phyloP scores from a whole-genome alignment of 2,113 vertebrate species.

The Eubucco bourcierii region DNA sequence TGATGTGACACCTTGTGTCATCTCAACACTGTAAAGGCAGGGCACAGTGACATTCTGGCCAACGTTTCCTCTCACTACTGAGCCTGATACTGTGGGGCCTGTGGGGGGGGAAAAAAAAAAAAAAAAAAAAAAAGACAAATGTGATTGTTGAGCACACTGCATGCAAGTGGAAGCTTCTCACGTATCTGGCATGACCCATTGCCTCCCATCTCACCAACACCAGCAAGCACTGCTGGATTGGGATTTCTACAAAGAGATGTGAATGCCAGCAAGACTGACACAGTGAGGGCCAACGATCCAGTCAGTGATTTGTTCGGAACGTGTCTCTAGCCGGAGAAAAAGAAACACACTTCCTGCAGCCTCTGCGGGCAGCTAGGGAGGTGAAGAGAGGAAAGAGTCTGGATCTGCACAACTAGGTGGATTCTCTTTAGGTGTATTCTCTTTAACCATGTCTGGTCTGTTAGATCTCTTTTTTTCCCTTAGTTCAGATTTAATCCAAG shows the following conservation, averaged over 20 bases:
- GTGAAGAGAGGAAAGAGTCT: background rate
- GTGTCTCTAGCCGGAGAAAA: background rate
- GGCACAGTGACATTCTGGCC: slow-evolving; percentile 76
- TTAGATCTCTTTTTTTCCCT: background rate
- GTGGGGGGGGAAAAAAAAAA: background rate
- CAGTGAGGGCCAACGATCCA: fast-evolving
- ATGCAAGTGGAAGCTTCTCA: background rate
- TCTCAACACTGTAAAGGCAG: slow-evolving; percentile 56
- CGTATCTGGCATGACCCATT: fast-evolving
- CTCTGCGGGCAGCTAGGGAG: background rate
- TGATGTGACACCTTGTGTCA: fast-evolving
- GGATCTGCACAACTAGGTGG: background rate
- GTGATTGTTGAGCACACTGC: background rate
- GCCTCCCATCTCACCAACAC: background rate
- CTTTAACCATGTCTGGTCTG: background rate
- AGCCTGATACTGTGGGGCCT: background rate
- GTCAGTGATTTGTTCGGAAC: background rate
- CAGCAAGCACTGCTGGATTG: background rate
- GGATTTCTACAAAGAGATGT: background rate
- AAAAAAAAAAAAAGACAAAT: background rate
- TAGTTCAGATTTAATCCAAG: background rate
- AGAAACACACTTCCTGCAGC: background rate
- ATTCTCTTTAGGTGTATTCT: background rate
- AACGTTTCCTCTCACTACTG: slow-evolving; percentile 33
- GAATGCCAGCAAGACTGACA: background rate